phyloP scores from a whole-genome alignment of 2,797 vertebrate genomes.

The Avahi laniger region DNA sequence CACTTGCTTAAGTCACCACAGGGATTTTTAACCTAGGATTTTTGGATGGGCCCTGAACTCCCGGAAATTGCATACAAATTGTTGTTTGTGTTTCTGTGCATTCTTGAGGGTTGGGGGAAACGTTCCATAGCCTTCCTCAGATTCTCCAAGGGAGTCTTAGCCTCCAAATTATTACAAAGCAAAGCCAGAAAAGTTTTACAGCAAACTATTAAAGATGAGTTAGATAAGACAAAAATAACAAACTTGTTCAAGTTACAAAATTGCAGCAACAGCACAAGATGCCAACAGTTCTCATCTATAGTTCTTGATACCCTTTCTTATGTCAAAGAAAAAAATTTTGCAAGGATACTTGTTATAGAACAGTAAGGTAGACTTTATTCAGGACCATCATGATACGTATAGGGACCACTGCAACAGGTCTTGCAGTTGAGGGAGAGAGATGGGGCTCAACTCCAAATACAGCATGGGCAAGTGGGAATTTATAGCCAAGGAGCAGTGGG shows the following conservation, averaged over 20 bases:
- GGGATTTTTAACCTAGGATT: background rate
- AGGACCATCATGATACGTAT: background rate
- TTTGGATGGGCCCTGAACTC: background rate
- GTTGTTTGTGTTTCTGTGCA: background rate
- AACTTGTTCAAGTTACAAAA: background rate
- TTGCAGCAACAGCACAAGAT: background rate
- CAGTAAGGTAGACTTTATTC: background rate
- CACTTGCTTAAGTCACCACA: background rate
- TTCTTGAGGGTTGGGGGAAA: background rate
- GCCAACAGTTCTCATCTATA: background rate
- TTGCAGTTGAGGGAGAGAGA: background rate
- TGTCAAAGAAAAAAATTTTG: background rate
- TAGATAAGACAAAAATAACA: slow-evolving; percentile 1
- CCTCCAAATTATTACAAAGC: background rate
- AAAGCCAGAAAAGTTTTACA: background rate
- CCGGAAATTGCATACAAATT: background rate
- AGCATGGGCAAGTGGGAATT: background rate
- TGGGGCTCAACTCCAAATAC: background rate
- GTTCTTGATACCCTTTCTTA: background rate
- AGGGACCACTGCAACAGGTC: background rate
- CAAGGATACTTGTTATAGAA: background rate
- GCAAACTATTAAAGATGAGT: background rate
- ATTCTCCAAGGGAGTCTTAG: background rate
- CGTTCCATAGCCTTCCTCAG: background rate
- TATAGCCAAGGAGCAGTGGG: background rate